Evolutionary conservation across 1,140 invertebrate species (phyloP).

Genomic region (Eriocheir sinensis): DNA sequence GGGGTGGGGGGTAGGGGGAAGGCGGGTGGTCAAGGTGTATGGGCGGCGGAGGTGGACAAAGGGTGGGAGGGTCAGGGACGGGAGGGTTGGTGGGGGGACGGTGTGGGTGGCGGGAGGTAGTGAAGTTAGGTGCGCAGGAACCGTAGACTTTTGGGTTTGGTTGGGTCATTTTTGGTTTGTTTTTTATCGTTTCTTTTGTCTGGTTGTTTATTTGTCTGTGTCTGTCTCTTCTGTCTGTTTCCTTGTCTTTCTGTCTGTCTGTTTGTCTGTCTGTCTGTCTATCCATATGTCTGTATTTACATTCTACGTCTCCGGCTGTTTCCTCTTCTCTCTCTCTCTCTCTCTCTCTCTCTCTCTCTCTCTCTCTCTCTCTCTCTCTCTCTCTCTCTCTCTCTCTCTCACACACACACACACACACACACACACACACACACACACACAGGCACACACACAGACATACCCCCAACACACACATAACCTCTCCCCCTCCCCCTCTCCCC

Average conservation of each 20-base stretch:
- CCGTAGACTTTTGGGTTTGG: not conserved
- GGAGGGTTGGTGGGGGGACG: not conserved
- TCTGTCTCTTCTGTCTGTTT: not conserved
- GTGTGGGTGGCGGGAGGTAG: slow-evolving; percentile 18
- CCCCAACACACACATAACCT: not conserved
- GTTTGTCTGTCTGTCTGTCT: not conserved
- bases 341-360: slow-evolving; percentile 9
- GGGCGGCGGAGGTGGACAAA: not conserved
- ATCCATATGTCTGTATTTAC: not conserved
- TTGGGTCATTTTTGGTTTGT: too few relatives aligned
- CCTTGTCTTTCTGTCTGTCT: not conserved
- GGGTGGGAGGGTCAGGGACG: not conserved
- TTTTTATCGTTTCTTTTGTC: too few relatives aligned
- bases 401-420: not conserved
- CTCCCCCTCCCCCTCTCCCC: too few relatives aligned
- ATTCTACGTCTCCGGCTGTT: not conserved
- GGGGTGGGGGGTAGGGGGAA: not conserved
- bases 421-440: not conserved
- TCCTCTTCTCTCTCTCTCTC: slow-evolving; percentile 37
- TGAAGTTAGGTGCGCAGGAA: not conserved
- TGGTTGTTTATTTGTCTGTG: not conserved
- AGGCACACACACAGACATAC: not conserved
- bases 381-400: slow-evolving; percentile 37
- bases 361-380: slow-evolving; percentile 40
- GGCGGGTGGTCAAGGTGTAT: not conserved